Percentiles rank a stretch among this genome's conserved stretches.
Conservation (phyloP, 2,113 vertebrate genomes). For the Pelecanus crispus region DNA sequence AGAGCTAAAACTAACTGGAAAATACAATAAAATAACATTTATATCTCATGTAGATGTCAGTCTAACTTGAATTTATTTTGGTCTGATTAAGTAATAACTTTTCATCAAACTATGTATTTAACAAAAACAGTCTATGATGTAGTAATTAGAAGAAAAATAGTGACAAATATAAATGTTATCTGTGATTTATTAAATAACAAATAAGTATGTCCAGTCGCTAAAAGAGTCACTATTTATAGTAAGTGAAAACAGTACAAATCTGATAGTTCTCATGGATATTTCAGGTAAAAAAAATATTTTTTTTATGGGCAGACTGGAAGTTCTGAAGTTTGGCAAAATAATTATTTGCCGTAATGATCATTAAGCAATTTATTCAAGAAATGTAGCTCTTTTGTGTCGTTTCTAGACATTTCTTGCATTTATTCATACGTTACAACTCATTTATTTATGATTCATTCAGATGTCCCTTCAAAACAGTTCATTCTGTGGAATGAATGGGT, state of each 20-base stretch:
- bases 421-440: fast-evolving
- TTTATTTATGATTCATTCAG: not conserved
- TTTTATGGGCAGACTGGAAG: not conserved
- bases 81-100: not conserved
- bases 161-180: not conserved
- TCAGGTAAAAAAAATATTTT: not conserved
- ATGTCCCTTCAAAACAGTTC: not conserved
- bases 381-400: not conserved
- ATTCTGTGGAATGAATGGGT: not conserved
- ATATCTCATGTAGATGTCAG: not conserved
- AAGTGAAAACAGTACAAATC: not conserved
- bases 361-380: not conserved
- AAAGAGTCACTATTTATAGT: not conserved
- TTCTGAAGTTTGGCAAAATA: too few species aligned
- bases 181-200: not conserved
- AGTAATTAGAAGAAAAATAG: not conserved
- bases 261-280: not conserved
- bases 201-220: not conserved
- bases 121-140: not conserved
- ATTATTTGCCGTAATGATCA: not conserved
- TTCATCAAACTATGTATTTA: not conserved
- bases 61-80: not conserved
- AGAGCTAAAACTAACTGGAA: not conserved
- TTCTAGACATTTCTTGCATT: not conserved
- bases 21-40: not conserved